Percentiles rank a stretch among this genome's conserved stretches.
Evolutionary conservation across 2,113 vertebrate genomes (phyloP).

Genomic region (Dolichotis patagonum): DNA sequence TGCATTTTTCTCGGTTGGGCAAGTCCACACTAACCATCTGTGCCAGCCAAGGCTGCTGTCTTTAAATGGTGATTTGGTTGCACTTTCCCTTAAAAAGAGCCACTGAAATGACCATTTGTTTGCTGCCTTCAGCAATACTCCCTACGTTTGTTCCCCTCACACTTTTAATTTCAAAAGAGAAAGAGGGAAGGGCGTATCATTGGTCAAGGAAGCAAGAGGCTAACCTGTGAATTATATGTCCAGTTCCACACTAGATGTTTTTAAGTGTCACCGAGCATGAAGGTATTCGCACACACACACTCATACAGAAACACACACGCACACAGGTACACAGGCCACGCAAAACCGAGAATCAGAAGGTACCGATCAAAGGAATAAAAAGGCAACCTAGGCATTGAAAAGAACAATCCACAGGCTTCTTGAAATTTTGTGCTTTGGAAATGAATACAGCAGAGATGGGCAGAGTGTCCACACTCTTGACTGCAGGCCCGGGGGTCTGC

Average conservation of each 20-base stretch:
- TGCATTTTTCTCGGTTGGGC: background rate
- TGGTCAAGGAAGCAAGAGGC: constrained; percentile 88
- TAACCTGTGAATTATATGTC: constrained; percentile 74
- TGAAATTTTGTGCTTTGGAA: constrained; percentile 85
- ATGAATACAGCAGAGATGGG: constrained; percentile 82
- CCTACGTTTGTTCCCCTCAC: background rate
- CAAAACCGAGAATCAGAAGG: constrained; percentile 84
- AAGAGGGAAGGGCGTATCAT: constrained; percentile 5
- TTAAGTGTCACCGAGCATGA: constrained; percentile 64
- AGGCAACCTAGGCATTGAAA: constrained; percentile 90
- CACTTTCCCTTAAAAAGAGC: constrained; percentile 33
- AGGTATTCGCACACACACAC: constrained; percentile 76
- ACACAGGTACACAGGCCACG: background rate
- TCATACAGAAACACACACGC: constrained; percentile 59
- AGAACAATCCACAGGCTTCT: constrained; percentile 88
- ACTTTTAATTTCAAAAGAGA: constrained; percentile 15
- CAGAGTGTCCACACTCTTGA: constrained; percentile 76
- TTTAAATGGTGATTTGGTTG: background rate
- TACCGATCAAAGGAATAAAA: constrained; percentile 84
- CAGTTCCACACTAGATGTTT: constrained; percentile 57
- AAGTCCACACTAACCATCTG: constrained; percentile 13
- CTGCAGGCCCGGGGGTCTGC: constrained; percentile 78
- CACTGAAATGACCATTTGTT: background rate
- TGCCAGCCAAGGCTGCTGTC: background rate
- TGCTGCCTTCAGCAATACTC: background rate